These are phyloP conservation scores for Periparus ater DNA, from an alignment of 2,797 vertebrate species.

Conservation along the genomic window DNA sequence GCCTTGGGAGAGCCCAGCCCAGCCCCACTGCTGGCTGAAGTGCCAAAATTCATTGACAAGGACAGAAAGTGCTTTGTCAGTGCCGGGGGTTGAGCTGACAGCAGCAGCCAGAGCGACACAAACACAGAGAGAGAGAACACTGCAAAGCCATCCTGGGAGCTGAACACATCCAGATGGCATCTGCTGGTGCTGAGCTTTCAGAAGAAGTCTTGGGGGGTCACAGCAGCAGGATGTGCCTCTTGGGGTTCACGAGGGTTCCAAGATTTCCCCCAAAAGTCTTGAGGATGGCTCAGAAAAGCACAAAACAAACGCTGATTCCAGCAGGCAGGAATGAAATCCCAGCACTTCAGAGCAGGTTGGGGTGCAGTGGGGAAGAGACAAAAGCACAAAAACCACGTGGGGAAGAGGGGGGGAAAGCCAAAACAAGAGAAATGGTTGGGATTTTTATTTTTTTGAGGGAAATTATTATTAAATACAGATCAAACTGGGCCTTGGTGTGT, in stretches of 20 bases:
- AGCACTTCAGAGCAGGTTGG: not conserved
- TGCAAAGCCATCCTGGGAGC: not conserved
- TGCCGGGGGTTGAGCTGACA: not conserved
- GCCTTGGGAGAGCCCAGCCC: not conserved
- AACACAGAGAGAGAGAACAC: rapidly evolving
- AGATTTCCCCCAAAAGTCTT: not conserved
- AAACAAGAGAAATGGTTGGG: not conserved
- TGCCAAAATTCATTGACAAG: not conserved
- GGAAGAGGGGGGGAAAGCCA: not conserved
- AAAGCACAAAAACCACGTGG: not conserved
- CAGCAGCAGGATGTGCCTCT: rapidly evolving
- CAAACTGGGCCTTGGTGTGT: not conserved
- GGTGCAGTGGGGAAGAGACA: rapidly evolving
- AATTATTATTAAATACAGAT: not conserved
- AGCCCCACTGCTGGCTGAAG: not conserved
- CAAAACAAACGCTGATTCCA: rapidly evolving
- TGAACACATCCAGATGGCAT: not conserved
- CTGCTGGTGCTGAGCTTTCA: not conserved
- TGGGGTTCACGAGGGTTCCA: not conserved
- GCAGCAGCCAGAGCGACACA: not conserved
- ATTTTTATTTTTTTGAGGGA: not conserved
- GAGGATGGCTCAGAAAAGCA: not conserved
- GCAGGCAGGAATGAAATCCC: not conserved
- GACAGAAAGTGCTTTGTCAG: not conserved
- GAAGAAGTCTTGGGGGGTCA: not conserved